Conservation (phyloP, 92 coral and sea anemone species). For the Paramuricea clavata region DNA sequence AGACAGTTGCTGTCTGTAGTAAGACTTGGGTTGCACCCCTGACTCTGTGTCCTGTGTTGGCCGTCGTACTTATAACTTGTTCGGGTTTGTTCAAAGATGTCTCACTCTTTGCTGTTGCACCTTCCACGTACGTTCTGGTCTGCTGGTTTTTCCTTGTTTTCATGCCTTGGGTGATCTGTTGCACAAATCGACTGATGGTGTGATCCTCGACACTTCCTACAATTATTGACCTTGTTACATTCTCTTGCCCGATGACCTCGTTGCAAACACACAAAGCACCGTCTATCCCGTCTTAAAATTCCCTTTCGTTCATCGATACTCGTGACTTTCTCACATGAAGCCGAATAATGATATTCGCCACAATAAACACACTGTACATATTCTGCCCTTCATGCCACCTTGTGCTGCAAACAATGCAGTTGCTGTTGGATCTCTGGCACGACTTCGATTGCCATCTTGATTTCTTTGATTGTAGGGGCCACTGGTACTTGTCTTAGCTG, state of each 20-base stretch:
- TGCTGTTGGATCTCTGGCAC: background rate
- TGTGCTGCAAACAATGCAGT: background rate
- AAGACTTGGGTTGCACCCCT: background rate
- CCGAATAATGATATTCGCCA: background rate
- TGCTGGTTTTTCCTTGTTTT: slow-evolving; percentile 8
- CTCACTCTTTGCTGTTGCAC: background rate
- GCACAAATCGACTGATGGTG: slow-evolving; percentile 49
- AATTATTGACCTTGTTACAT: slow-evolving; percentile 23
- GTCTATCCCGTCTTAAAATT: slow-evolving; percentile 6
- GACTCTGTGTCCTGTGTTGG: slow-evolving; percentile 1
- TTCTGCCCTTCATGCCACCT: background rate
- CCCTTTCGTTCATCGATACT: background rate
- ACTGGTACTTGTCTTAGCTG: slow-evolving; percentile 7
- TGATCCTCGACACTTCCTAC: slow-evolving; percentile 35
- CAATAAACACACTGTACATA: slow-evolving; percentile 17
- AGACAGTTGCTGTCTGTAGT: slow-evolving; percentile 5
- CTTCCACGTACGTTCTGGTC: background rate
- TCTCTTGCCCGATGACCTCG: slow-evolving; percentile 10
- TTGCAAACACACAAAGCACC: slow-evolving; percentile 25
- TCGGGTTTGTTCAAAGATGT: background rate
- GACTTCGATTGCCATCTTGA: slow-evolving; percentile 5
- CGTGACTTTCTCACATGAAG: background rate
- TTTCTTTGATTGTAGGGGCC: background rate
- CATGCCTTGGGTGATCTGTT: background rate
- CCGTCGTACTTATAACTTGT: background rate